Conservation (phyloP, 2,797 vertebrate species). For the Trichosurus vulpecula region DNA sequence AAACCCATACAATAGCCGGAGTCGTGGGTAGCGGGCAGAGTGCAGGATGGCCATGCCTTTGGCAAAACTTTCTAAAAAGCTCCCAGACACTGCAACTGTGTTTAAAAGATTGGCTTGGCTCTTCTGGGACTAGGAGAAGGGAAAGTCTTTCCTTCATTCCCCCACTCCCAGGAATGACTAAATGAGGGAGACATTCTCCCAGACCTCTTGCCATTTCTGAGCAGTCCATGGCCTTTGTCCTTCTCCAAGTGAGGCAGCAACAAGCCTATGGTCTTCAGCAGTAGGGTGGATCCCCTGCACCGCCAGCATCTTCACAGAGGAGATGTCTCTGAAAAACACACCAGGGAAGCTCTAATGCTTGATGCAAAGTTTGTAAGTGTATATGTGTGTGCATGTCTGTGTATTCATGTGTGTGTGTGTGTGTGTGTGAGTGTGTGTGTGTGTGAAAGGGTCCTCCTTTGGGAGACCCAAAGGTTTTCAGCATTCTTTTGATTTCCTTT, state of each 20-base stretch:
- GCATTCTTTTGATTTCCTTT: background rate
- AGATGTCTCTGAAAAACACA: background rate
- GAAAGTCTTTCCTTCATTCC: background rate
- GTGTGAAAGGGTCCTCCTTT: background rate
- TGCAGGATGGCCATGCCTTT: background rate
- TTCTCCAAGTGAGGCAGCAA: background rate
- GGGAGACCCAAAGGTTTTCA: background rate
- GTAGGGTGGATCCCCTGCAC: background rate
- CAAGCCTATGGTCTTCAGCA: background rate
- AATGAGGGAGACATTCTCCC: background rate
- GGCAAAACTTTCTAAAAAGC: constrained; percentile 27
- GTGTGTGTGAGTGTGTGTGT: background rate
- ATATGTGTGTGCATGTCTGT: too few relatives aligned
- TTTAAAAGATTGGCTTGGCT: constrained; percentile 22
- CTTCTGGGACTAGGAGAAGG: background rate
- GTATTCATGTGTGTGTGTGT: too few relatives aligned
- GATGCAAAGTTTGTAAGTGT: background rate
- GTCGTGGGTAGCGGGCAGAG: background rate
- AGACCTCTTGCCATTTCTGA: background rate
- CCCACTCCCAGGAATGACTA: background rate
- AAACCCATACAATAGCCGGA: constrained; percentile 52
- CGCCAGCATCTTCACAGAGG: accelerated
- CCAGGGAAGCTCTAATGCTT: background rate
- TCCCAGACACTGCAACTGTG: background rate
- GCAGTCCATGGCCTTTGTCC: background rate